Base-by-base conservation (phyloP, 2,113 vertebrate species). In the Zapornia atra region DNA sequence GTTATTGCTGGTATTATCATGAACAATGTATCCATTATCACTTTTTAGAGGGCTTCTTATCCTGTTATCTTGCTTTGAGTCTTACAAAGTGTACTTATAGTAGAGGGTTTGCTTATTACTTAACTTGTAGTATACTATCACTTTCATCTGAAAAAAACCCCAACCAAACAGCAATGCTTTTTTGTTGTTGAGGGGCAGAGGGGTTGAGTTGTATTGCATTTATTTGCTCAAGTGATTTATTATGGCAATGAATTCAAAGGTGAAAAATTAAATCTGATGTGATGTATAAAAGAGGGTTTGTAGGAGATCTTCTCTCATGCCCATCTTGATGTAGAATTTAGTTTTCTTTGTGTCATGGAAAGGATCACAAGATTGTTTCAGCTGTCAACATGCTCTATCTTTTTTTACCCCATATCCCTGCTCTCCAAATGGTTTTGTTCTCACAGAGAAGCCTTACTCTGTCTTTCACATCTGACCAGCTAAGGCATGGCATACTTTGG, bases 21-120 rank as follows among this genome's bases (percentile, higher is more conserved):
- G 90, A 92, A 72, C 90, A 86, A 88, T 79, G 51, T 90, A 65
- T 71, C 95, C 44, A 88, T 94, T 93, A 90, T 90, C 15, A 56
- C 60, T 92, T 64, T 83, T 38, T 25, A 76, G 57, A 86, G 70
- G 66, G 38, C 48, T 94, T 87, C 85, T 89, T 92, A 82, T 69
- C 54, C 69, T 86, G 25, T 94, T 94, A 76, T 60, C 88, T 91
- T 87, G 38, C 57, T 82, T 82, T 87, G 50, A 54, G 33, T 79
- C 51, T 82, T 82, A 53, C 34, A 60, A 77, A 92, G 15, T 59
- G 29, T 77, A 72, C 56, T 88, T 89, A 81, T 29, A 64, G 57
- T 57, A 44, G 42, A 81, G 42, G 20, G 31, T 33, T 88, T 63
- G 25, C 10, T 90, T 72, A 38, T 90, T 72, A 73, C 50, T 82